Evolutionary conservation across 2,888 invertebrate genomes (phyloP), one percentile per base, ranked within the genome.

Genomic region (Unio delphinus): DNA sequence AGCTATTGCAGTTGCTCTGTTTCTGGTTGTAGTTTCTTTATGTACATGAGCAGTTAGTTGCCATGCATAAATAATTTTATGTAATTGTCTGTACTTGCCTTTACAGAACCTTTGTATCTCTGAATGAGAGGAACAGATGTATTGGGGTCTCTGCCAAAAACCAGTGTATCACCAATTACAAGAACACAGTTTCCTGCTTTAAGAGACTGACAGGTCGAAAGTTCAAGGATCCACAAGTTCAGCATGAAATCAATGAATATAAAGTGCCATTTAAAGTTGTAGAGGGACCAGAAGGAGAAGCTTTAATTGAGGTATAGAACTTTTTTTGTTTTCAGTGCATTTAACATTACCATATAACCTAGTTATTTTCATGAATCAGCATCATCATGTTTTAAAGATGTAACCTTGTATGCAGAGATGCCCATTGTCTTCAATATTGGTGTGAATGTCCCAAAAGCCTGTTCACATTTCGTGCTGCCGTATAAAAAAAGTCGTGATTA

Each of bases 71-170:
- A 5, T 55, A 64, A 65, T 59, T 18, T 5, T 20, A 18, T 23
- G 23, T 23, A 23, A 23, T 5, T 65, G 4, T 28, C 2, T 34
- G 61, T 55, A 56, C 56, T n/a, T 64, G 15, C 30, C 61, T 79
- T 91, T 93, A 55, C 91, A 99, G 99, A 91, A 94, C 98, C 92
- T 98, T 94, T 92, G 95, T 99, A 68, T 97, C 98, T 30, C 97
- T 99, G 91, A 95, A 95, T 86, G 94, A 94, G 76, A 96, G 95
- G 90, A 95, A 95, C 89, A 94, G 99, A 83, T 94, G 95, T 86
- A 93, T 99, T 90, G 99, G 99, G 70, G 97, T 97, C 58, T 95
- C 98, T 61, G 99, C 99, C 72, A 98, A 97, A 90, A 98, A 97
- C 89, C 97, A 98, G 90, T 94, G 95, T 92, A 95, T 97, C 68